phyloP scores from a whole-genome alignment of 2,888 invertebrate genomes.

The Nineta flava region DNA sequence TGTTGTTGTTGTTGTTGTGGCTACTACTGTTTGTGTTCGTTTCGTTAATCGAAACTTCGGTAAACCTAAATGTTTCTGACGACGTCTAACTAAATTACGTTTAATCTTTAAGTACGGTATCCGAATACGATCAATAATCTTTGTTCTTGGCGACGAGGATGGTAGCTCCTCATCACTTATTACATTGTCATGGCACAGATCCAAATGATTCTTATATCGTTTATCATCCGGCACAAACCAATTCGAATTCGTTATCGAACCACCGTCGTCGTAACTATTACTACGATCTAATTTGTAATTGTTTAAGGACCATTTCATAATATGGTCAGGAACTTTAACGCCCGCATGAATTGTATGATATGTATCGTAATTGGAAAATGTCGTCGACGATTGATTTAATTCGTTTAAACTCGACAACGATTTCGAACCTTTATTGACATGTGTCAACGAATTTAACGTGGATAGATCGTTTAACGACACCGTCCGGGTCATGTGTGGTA shows the following conservation, averaged over 20 bases:
- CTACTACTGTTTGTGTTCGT: neutral
- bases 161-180: too few relatives aligned
- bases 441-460: neutral
- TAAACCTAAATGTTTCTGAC: neutral
- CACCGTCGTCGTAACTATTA: neutral
- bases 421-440: neutral
- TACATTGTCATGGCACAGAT: too few relatives aligned
- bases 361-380: conserved; percentile 15
- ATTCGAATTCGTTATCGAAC: conserved; percentile 1
- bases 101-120: neutral
- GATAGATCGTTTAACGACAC: neutral
- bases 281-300: conserved; percentile 8
- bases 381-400: neutral
- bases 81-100: neutral
- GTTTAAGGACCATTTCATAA: conserved; percentile 9
- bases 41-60: neutral
- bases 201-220: too few relatives aligned
- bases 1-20: neutral
- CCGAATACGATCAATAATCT: neutral
- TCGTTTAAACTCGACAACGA: neutral
- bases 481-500: neutral
- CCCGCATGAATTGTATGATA: conserved; percentile 29
- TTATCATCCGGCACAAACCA: too few relatives aligned
- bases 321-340: conserved; percentile 13
- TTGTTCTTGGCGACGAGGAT: too few relatives aligned